phyloP scores from a whole-genome alignment of 2,888 invertebrate genomes.

The Mystacides longicornis region DNA sequence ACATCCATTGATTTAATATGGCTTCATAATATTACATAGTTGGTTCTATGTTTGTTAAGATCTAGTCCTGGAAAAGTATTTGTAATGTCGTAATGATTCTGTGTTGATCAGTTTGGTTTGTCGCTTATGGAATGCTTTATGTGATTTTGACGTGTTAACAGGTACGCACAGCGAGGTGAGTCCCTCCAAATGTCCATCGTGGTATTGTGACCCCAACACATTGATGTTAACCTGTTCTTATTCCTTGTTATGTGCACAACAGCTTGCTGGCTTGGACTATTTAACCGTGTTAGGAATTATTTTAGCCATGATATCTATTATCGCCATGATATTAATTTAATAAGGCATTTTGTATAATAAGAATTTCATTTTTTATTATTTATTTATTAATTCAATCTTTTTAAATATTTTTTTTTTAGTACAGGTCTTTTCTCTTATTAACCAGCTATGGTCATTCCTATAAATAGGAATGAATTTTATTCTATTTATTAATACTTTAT shows the following conservation, averaged over 20 bases:
- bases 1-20: too few species aligned
- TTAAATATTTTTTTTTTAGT: not conserved
- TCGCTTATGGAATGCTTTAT: conserved; percentile 1
- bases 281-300: conserved; percentile 67
- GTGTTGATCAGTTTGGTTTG: too few species aligned
- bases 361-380: not conserved
- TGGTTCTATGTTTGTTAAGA: too few species aligned
- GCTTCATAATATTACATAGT: too few species aligned
- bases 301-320: conserved; percentile 65
- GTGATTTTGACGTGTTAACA: too few species aligned
- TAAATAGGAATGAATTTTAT: too few species aligned
- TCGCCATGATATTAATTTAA: conserved; percentile 57
- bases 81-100: too few species aligned
- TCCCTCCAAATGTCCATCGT: conserved; percentile 34
- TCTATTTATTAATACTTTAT: too few species aligned
- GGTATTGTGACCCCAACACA: conserved; percentile 56
- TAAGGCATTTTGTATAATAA: not conserved
- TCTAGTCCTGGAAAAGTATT: too few species aligned
- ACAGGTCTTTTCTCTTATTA: too few species aligned
- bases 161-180: conserved; percentile 34
- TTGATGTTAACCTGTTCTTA: conserved; percentile 71
- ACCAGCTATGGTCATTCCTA: too few species aligned
- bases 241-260: conserved; percentile 62
- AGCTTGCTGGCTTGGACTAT: conserved; percentile 65
- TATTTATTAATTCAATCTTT: not conserved